Evolutionary conservation across 2,888 invertebrate genomes (phyloP).

Genomic region (Pristionchus exspectatus): DNA sequence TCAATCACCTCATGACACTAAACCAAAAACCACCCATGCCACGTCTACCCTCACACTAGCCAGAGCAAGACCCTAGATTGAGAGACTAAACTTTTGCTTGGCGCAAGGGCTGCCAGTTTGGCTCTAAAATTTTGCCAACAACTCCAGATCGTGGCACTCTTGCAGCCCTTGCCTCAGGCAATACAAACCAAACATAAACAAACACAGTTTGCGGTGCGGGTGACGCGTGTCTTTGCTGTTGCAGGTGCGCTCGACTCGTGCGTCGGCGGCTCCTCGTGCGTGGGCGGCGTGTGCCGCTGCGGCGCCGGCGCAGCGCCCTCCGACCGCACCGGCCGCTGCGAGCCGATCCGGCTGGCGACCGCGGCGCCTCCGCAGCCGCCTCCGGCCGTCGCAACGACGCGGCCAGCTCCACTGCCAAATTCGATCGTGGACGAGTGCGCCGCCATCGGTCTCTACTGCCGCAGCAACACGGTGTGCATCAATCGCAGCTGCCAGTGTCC

Average conservation of each 20-base stretch:
- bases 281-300: conserved; percentile 76
- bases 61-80: not conserved
- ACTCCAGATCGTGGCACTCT: conserved; percentile 56
- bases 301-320: conserved; percentile 74
- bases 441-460: conserved; percentile 62
- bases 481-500: conserved; percentile 76
- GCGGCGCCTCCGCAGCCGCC: not conserved
- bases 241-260: conserved; percentile 76
- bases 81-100: conserved; percentile 57
- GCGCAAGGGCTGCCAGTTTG: conserved; percentile 55
- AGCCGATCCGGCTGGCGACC: conserved; percentile 56
- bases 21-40: not conserved
- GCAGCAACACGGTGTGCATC: conserved; percentile 73
- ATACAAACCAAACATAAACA: not conserved
- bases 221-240: conserved; percentile 59
- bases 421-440: conserved; percentile 61
- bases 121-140: no score
- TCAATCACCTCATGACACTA: not conserved
- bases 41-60: not conserved
- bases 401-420: conserved; percentile 51
- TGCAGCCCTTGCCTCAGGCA: conserved; percentile 39
- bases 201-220: conserved; percentile 40
- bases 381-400: conserved; percentile 44
- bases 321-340: conserved; percentile 66
- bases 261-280: conserved; percentile 75